Conservation (phyloP, 2,113 vertebrate species). For the Ictidomys tridecemlineatus region DNA sequence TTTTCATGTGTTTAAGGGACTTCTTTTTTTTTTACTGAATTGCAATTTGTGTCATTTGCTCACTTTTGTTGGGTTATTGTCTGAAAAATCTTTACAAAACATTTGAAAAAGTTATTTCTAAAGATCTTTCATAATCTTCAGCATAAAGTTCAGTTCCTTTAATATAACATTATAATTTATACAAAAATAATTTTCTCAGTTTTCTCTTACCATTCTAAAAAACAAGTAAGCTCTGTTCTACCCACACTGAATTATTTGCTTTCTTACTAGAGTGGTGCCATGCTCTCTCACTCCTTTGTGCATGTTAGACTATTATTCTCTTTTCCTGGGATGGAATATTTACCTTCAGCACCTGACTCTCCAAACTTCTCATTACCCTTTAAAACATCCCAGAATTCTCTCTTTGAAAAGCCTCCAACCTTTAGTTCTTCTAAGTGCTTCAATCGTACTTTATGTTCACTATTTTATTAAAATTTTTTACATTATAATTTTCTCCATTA, state of each 20-base stretch:
- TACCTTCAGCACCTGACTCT: neutral
- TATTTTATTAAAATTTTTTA: neutral
- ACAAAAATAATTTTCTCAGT: neutral
- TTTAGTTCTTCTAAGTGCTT: neutral
- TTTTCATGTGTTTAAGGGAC: neutral
- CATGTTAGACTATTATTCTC: neutral
- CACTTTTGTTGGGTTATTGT: neutral
- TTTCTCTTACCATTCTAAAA: neutral
- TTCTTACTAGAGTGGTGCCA: neutral
- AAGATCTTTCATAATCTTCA: neutral
- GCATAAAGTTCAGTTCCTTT: neutral
- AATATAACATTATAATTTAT: neutral
- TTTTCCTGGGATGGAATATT: neutral
- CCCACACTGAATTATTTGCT: neutral
- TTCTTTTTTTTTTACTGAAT: neutral
- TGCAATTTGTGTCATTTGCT: neutral
- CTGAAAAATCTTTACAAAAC: neutral
- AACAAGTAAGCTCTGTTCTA: neutral
- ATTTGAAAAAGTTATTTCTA: neutral
- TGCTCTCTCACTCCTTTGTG: neutral
- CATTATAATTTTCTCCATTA: neutral
- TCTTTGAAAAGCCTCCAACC: neutral
- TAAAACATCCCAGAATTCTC: neutral
- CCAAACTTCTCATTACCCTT: neutral
- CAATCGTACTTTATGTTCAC: neutral